phyloP scores from a whole-genome alignment of 2,797 vertebrate genomes.

The Neoniphon sammara region DNA sequence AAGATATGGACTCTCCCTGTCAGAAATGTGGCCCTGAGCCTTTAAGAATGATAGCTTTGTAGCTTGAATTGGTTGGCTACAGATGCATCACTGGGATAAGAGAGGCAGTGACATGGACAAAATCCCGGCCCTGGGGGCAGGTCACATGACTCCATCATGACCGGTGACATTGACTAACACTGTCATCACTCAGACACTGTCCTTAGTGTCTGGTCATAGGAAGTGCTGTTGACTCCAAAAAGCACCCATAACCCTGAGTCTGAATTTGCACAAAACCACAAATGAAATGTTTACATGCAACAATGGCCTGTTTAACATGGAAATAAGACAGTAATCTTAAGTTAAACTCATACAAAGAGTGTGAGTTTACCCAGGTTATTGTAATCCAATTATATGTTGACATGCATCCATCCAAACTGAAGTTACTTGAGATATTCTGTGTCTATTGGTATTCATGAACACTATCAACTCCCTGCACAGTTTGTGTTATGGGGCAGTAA shows the following conservation, averaged over 20 bases:
- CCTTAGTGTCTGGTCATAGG: not conserved
- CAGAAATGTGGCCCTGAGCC: not conserved
- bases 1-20: not conserved
- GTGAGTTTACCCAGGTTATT: too few relatives aligned
- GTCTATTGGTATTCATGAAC: too few relatives aligned
- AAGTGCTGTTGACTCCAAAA: not conserved
- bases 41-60: constrained; percentile 37
- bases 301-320: too few relatives aligned
- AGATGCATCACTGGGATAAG: constrained; percentile 49
- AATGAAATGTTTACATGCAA: too few relatives aligned
- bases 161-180: constrained; percentile 28
- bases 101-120: constrained; percentile 41
- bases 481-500: not conserved
- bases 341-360: too few relatives aligned
- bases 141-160: constrained; percentile 60
- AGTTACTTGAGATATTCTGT: too few relatives aligned
- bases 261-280: too few relatives aligned
- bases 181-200: constrained; percentile 24
- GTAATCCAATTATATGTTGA: too few relatives aligned
- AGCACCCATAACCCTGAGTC: not conserved
- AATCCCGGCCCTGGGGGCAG: constrained; percentile 36
- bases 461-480: not conserved
- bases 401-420: too few relatives aligned
- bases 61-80: constrained; percentile 14
- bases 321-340: too few relatives aligned